Evolutionary conservation across 2,888 invertebrate genomes (phyloP).

Genomic region (Nemoura dubitans): DNA sequence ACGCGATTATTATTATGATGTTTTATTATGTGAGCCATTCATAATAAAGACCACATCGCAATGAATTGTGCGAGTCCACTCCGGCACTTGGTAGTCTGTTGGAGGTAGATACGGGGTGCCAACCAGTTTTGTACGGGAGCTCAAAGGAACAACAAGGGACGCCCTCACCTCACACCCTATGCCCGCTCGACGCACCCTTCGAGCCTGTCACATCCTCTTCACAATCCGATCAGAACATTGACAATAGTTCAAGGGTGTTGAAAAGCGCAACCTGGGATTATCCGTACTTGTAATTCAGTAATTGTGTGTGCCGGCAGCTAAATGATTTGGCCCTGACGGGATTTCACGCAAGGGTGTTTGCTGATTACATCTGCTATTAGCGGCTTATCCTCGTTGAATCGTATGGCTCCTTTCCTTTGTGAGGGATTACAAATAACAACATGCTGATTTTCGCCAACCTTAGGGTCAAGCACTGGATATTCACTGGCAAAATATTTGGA

Average conservation of each 20-base stretch:
- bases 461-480: background rate
- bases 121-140: background rate
- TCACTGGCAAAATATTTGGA: too few species aligned
- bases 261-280: conserved; percentile 3
- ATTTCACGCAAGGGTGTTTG: conserved; percentile 7
- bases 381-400: background rate
- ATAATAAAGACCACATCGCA: conserved; percentile 35
- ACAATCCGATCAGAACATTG: background rate
- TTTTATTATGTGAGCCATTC: conserved; percentile 22
- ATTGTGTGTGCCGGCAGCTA: too few species aligned
- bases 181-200: background rate
- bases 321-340: conserved; percentile 7
- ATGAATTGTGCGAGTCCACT: conserved; percentile 29
- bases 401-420: background rate
- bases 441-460: background rate
- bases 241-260: conserved; percentile 12
- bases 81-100: background rate
- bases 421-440: background rate
- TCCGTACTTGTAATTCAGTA: background rate
- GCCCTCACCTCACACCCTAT: background rate
- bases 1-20: conserved; percentile 25
- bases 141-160: background rate
- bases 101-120: background rate
- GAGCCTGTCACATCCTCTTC: background rate
- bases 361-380: conserved; percentile 12